Conservation (phyloP, 2,797 vertebrate genomes). For the Todus mexicanus region DNA sequence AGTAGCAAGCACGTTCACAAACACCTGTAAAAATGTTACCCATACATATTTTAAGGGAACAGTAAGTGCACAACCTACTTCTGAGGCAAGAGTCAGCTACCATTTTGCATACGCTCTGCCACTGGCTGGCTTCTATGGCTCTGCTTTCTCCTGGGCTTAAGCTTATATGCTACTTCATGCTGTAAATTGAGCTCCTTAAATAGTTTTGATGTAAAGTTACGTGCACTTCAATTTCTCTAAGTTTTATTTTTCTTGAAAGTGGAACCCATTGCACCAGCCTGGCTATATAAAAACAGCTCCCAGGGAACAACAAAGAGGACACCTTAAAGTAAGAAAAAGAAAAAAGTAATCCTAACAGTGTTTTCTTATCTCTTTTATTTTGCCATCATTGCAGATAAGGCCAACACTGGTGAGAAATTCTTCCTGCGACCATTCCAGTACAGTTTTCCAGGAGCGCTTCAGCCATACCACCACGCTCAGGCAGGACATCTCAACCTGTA, state of each 20-base stretch:
- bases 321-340: not conserved
- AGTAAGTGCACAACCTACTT: not conserved
- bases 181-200: not conserved
- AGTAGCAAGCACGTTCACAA: too few species aligned
- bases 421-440: not conserved
- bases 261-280: fast-evolving
- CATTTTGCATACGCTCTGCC: not conserved
- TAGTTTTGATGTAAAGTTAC: not conserved
- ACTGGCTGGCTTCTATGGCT: not conserved
- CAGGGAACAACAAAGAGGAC: fast-evolving
- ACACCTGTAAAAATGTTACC: fast-evolving
- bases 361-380: too few species aligned
- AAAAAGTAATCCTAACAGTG: not conserved
- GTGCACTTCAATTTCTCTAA: not conserved
- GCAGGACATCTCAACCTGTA: not conserved
- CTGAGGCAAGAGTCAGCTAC: not conserved
- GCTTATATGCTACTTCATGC: not conserved
- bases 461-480: fast-evolving
- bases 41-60: not conserved
- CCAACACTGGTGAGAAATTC: fast-evolving
- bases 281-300: not conserved
- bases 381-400: not conserved
- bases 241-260: not conserved
- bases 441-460: fast-evolving
- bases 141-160: not conserved